Evolutionary conservation across 2,113 vertebrate genomes (phyloP).

Genomic region (Clarias gariepinus): DNA sequence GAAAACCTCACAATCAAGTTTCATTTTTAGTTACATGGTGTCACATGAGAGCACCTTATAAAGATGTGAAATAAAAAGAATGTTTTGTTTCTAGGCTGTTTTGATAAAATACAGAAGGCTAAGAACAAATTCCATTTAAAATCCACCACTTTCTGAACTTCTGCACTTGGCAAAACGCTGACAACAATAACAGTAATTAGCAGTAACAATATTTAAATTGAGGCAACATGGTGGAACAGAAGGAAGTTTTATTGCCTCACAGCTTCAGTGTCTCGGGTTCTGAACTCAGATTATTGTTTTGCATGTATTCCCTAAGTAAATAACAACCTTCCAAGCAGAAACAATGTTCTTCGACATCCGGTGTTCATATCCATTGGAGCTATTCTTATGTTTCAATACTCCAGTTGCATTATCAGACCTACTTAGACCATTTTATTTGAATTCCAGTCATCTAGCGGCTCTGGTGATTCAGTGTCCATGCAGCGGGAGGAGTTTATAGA

Average conservation of each 20-base stretch:
- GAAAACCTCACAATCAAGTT: background rate
- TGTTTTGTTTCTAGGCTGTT: background rate
- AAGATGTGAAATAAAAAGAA: no score
- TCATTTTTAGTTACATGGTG: background rate
- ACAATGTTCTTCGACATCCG: background rate
- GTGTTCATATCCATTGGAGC: background rate
- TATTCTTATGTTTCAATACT: background rate
- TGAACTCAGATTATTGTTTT: background rate
- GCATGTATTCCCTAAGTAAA: background rate
- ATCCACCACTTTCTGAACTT: background rate
- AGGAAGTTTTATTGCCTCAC: background rate
- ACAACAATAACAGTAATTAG: background rate
- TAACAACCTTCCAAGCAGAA: background rate
- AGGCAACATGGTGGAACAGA: background rate
- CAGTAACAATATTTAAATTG: background rate
- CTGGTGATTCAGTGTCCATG: slow-evolving; percentile 59
- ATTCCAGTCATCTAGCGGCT: slow-evolving; percentile 56
- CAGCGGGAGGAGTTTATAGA: slow-evolving; percentile 72
- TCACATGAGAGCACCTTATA: background rate
- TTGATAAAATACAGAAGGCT: background rate
- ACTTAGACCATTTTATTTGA: background rate
- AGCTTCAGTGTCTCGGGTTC: background rate
- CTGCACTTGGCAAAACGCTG: background rate
- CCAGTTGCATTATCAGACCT: background rate
- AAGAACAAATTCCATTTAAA: background rate